Evolutionary conservation across 2,113 vertebrate species (phyloP), one percentile per base, ranked within the genome.

Genomic region (Daboia siamensis): DNA sequence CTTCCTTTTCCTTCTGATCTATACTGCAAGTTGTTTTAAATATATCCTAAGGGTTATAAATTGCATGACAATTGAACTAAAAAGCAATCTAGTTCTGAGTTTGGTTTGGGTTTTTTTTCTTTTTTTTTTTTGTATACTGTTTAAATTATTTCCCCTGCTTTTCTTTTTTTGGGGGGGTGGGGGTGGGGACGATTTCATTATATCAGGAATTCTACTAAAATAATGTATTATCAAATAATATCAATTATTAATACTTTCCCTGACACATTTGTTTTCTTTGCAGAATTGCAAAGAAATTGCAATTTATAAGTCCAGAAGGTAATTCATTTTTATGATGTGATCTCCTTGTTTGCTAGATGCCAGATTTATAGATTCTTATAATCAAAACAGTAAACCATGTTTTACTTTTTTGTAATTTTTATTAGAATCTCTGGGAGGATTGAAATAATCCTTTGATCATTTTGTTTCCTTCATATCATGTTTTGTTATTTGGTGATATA

Each of bases 21-120:
- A 51, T 93, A 5, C 64, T 93, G 84, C 93, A 94, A 8, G 20
- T 93, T 95, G 39, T 93, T 88, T 94, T 93, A 90, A 12, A 93
- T 86, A 51, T 90, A 84, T 90, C 91, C 48, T 94, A 48, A 6
- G 29, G 44, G 2, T 95, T 95, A 57, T 44, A 54, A 93, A 93
- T 94, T 95, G 61, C 94, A 94, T 93, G 48, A 93, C 51, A 93
- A 21, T 20, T 89, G 93, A 94, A 92, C 91, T 95, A 93, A 95
- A 90, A 44, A 92, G n/a, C 5, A 0, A 33, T 93, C 17, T 93
- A 93, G 95, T 95, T 95, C 69, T 54, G 74, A 93, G 39, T 39
- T 39, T 39, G 39, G 39, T 39, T 39, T 39, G 39, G n/a, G n/a
- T n/a, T n/a, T n/a, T 39, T 39, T 39, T 39, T 39, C n/a, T n/a